These are phyloP conservation scores for Agelas oroides DNA, from an alignment of 37 sponge, comb jelly and placozoan genomes.

Conservation along the genomic window DNA sequence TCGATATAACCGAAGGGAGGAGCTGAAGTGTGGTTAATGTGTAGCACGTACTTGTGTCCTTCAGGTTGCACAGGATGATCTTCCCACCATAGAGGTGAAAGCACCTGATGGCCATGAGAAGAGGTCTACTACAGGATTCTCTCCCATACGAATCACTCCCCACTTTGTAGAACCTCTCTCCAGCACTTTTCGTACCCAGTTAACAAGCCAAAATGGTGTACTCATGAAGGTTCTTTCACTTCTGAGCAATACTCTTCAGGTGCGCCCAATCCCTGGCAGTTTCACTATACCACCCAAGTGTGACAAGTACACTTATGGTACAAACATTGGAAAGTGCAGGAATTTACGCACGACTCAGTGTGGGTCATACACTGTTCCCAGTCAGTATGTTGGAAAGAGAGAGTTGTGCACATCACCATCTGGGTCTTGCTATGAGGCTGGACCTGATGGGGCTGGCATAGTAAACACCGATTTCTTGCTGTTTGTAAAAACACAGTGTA, in stretches of 20 bases:
- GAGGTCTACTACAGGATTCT: no score
- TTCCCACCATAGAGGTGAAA: no score
- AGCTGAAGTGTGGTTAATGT: no score
- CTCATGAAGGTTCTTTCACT: background rate
- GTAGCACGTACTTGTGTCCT: no score
- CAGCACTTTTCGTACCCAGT: no score
- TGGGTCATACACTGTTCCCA: background rate
- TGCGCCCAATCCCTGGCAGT: background rate
- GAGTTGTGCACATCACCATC: background rate
- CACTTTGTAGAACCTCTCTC: no score
- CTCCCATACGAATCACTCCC: no score
- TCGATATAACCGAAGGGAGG: no score
- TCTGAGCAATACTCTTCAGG: background rate
- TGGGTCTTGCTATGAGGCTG: background rate
- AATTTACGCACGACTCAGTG: background rate
- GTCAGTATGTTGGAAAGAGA: background rate
- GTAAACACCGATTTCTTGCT: conserved; percentile 3
- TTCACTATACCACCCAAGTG: background rate
- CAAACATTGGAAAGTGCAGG: conserved; percentile 12
- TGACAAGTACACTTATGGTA: background rate
- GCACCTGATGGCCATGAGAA: no score
- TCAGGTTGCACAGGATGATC: no score
- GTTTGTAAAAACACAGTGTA: background rate
- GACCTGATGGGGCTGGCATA: background rate
- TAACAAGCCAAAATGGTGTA: background rate